Conservation (phyloP, 2,113 vertebrate species). For the Phalacrocorax carbo region DNA sequence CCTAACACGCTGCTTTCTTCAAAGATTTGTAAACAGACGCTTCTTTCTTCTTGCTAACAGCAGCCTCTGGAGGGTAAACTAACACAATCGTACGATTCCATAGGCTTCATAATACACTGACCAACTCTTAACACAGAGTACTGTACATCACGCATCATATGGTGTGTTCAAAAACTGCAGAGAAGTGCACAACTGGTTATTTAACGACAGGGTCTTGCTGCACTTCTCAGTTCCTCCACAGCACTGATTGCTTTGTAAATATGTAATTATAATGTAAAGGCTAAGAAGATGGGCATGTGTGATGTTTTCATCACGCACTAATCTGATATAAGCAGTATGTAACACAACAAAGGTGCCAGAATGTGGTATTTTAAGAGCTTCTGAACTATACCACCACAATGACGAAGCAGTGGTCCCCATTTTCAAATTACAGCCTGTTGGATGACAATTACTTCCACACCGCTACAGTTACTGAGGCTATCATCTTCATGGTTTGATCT, state of each 20-base stretch:
- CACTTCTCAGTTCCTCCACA: not conserved
- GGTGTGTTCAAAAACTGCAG: accelerated
- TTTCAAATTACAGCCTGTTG: not conserved
- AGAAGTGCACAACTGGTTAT: accelerated
- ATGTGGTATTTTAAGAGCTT: not conserved
- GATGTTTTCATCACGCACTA: not conserved
- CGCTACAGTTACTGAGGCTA: not conserved
- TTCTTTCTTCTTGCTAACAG: not conserved
- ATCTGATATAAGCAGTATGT: not conserved
- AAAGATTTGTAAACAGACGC: accelerated
- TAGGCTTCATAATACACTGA: not conserved
- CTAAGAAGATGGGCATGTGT: not conserved
- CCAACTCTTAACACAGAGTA: not conserved
- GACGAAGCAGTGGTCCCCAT: not conserved
- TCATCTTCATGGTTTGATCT: not conserved
- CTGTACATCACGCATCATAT: accelerated
- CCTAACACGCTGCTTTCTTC: not conserved
- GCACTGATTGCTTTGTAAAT: not conserved
- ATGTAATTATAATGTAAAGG: not conserved
- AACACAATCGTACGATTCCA: not conserved
- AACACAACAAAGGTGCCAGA: not conserved
- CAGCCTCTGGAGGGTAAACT: accelerated
- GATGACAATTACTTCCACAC: not conserved
- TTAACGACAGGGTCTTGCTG: not conserved
- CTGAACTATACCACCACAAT: not conserved